Percentiles rank a stretch among this genome's conserved stretches.
phyloP scores from a whole-genome alignment of 2,888 invertebrate genomes.

The Incurvaria masculella region DNA sequence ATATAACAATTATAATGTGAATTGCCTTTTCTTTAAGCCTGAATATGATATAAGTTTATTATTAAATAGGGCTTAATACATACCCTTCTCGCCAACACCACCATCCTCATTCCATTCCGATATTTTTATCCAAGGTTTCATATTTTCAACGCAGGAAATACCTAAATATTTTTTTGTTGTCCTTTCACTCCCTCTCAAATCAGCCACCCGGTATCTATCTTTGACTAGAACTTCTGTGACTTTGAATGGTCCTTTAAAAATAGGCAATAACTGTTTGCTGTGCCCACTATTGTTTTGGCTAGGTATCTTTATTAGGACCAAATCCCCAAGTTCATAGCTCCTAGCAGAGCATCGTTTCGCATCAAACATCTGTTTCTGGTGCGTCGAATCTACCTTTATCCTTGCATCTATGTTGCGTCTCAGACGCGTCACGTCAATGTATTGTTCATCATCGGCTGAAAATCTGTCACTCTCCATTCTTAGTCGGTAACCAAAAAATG shows the following conservation, averaged over 20 bases:
- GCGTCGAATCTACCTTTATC: constrained; percentile 5
- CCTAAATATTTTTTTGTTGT: constrained; percentile 4
- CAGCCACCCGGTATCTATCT: constrained; percentile 10
- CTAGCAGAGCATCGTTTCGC: constrained; percentile 2
- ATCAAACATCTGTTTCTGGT: constrained; percentile 10
- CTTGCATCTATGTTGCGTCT: constrained; percentile 4
- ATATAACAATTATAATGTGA: too few species aligned
- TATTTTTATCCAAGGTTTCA: constrained; percentile 10
- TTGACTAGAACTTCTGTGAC: constrained; percentile 8
- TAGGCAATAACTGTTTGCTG: constrained; percentile 10
- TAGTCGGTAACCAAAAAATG: constrained; percentile 16
- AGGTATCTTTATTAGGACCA: constrained; percentile 7
- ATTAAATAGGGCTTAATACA: too few species aligned
- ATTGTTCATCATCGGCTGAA: neutral
- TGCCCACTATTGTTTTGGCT: constrained; percentile 10
- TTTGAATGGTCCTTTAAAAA: constrained; percentile 12
- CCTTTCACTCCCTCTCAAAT: constrained; percentile 10
- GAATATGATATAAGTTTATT: too few species aligned
- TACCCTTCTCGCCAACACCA: too few species aligned
- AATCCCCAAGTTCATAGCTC: neutral
- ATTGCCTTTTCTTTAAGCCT: too few species aligned
- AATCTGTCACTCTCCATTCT: constrained; percentile 8
- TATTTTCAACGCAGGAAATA: constrained; percentile 5
- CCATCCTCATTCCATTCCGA: too few species aligned
- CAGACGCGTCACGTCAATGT: constrained; percentile 10